Evolutionary conservation across 2,888 invertebrate species (phyloP), one percentile per base, ranked within the genome.

Genomic region (Digitonthophagus gazella): DNA sequence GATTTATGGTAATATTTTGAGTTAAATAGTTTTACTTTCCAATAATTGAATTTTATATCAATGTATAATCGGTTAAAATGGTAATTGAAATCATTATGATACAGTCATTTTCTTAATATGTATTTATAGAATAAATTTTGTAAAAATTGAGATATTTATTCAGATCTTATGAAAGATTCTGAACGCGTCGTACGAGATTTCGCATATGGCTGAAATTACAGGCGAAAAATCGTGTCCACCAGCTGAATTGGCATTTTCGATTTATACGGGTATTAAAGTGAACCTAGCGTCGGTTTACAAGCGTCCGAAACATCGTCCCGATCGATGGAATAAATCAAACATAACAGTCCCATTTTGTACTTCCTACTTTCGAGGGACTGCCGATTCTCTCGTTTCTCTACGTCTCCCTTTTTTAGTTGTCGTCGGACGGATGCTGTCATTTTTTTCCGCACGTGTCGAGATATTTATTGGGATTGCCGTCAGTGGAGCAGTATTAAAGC

Each of bases 401-500:
- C 28, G 28, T 44, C 28, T 44, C 28, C 28, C 6, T 44, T 44
- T 44, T 44, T 11, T 44, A 6, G 28, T 44, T 44, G 28, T 44
- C 28, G 28, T 44, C 6, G 3, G 3, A 44, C 28, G 28, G 28
- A 44, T 44, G 6, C 11, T 11, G 28, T 44, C 28, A 44, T 15
- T 58, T 66, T 66, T 58, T 66, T 55, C 16, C 28, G 58, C 44
- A 28, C 19, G 67, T 28, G 64, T 64, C 56, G 56, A 20, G 56
- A 19, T 67, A 67, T 67, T 67, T 64, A 67, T 63, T 58, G 19
- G 63, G 16, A 61, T 61, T 54, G 57, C 20, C 20, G 67, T 15
- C 64, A n/a, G 64, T 64, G 56, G 56, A 18, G 55, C 64, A 16
- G 58, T 28, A 56, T 61, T 56, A 67, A 64, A 64, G 56, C 64